These are phyloP conservation scores for Glossophaga mutica DNA, from an alignment of 2,797 vertebrate species.

Conservation along the genomic window DNA sequence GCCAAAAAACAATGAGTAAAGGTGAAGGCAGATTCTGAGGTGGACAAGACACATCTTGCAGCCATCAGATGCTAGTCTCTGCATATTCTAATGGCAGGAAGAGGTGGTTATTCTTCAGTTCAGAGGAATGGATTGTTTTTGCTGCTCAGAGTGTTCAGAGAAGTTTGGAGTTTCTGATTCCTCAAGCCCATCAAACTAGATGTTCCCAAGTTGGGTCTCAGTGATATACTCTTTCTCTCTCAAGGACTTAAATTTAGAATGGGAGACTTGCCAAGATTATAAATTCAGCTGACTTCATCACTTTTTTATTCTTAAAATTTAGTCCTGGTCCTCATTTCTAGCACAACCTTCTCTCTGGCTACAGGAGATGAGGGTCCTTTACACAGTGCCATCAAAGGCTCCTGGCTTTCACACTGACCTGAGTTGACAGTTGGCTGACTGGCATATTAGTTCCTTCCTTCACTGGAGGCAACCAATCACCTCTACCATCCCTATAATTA, in stretches of 20 bases:
- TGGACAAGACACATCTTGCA: neutral
- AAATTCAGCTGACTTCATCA: neutral
- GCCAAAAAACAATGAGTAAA: neutral
- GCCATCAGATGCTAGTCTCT: neutral
- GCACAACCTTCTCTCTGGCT: neutral
- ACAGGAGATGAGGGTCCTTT: neutral
- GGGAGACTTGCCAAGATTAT: neutral
- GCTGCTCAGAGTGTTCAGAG: neutral
- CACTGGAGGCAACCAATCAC: neutral
- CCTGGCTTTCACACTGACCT: neutral
- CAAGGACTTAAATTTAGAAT: neutral
- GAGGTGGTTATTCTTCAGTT: neutral
- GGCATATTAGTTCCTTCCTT: neutral
- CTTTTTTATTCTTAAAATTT: neutral
- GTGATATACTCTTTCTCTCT: neutral
- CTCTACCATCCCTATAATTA: neutral
- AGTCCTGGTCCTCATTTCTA: neutral
- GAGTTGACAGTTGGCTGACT: neutral
- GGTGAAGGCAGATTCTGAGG: neutral
- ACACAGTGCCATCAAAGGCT: neutral
- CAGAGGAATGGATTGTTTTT: neutral
- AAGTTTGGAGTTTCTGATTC: neutral
- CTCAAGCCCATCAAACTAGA: neutral
- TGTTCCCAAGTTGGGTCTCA: neutral
- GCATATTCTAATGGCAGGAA: neutral